Conservation (phyloP, 2,888 invertebrate genomes). For the Philereme vetulata region DNA sequence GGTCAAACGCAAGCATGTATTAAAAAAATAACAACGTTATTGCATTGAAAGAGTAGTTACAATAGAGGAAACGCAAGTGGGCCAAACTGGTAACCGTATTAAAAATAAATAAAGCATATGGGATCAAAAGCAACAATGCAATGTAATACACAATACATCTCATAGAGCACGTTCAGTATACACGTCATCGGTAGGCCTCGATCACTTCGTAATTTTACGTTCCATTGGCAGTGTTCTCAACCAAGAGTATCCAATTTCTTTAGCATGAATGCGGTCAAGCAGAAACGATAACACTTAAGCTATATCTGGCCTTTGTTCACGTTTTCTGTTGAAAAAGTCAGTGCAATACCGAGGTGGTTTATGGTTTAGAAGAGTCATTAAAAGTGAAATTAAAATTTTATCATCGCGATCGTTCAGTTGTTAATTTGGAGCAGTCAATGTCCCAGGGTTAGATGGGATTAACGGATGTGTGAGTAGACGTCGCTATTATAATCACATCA, state of each 20-base stretch:
- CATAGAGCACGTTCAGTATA: constrained; percentile 42
- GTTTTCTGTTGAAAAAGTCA: constrained; percentile 45
- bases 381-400: constrained; percentile 65
- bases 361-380: constrained; percentile 55
- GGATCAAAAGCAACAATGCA: constrained; percentile 63
- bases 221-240: constrained; percentile 73
- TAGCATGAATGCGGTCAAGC: constrained; percentile 67
- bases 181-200: constrained; percentile 58
- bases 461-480: constrained; percentile 61
- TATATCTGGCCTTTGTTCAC: constrained; percentile 61
- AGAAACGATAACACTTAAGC: constrained; percentile 70
- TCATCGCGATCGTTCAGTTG: constrained; percentile 47
- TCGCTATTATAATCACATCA: constrained; percentile 83
- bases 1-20: too few species aligned
- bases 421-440: constrained; percentile 34
- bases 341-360: constrained; percentile 16
- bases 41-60: constrained; percentile 9
- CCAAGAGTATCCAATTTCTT: constrained; percentile 77
- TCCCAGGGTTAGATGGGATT: constrained; percentile 44
- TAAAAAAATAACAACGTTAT: too few species aligned
- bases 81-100: constrained; percentile 53
- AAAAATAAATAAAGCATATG: constrained; percentile 60
- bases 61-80: constrained; percentile 36
- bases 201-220: constrained; percentile 75
- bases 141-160: constrained; percentile 53